These are phyloP conservation scores for Baccha elongata DNA, from an alignment of 2,888 invertebrate genomes.

Conservation along the genomic window DNA sequence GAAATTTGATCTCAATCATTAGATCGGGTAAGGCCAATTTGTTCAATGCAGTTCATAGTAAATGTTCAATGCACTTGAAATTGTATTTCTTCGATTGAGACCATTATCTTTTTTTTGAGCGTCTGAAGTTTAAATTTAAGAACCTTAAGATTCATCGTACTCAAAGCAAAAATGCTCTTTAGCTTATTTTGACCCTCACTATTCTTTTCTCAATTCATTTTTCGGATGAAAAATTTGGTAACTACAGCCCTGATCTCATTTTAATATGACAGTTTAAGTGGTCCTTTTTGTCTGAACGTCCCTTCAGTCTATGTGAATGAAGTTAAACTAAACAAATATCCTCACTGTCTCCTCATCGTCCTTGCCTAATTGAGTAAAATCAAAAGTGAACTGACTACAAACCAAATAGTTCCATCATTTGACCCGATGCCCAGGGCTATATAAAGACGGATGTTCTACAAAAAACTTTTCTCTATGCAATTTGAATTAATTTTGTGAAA, in stretches of 20 bases:
- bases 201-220: too few species aligned
- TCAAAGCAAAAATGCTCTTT: too few species aligned
- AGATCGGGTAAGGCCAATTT: too few species aligned
- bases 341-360: conserved; percentile 31
- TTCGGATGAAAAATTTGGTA: too few species aligned
- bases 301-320: conserved; percentile 16
- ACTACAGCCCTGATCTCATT: conserved; percentile 28
- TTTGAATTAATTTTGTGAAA: conserved; percentile 57
- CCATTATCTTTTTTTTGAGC: too few species aligned
- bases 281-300: conserved; percentile 31
- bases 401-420: conserved; percentile 56
- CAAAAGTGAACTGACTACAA: conserved; percentile 61
- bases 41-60: too few species aligned
- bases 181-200: too few species aligned
- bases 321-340: conserved; percentile 51
- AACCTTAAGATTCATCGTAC: too few species aligned
- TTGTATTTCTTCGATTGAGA: too few species aligned
- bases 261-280: conserved; percentile 66
- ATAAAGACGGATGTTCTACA: conserved; percentile 12
- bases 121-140: too few species aligned
- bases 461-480: conserved; percentile 37
- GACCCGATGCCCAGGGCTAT: conserved; percentile 54
- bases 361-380: conserved; percentile 69
- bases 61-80: too few species aligned
- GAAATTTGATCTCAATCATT: too few species aligned